Conservation (phyloP, 1,140 invertebrate genomes). For the Muscidifurax raptorellus region DNA sequence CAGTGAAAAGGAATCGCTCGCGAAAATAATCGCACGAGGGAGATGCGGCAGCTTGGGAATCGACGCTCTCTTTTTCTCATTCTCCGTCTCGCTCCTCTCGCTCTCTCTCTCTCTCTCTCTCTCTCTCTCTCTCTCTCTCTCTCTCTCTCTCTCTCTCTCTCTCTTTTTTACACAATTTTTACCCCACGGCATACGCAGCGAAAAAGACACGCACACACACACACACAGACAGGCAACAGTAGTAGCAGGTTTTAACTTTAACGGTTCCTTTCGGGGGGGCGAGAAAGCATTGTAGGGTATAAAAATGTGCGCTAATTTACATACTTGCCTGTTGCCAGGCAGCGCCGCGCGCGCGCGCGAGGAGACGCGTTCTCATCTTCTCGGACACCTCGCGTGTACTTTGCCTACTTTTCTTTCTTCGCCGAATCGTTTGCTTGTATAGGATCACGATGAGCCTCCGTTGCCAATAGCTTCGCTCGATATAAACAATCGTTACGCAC, state of each 20-base stretch:
- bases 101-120: no score
- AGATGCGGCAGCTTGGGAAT: constrained; percentile 34
- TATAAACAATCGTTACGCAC: background rate
- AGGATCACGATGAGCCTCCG: no score
- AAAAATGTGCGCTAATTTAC: constrained; percentile 73
- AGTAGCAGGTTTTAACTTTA: constrained; percentile 73
- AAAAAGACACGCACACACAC: background rate
- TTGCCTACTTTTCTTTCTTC: background rate
- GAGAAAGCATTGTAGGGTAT: constrained; percentile 63
- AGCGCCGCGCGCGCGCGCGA: constrained; percentile 11
- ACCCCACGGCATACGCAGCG: background rate
- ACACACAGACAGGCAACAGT: constrained; percentile 5
- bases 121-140: constrained; percentile 30
- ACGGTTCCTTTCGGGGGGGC: constrained; percentile 66
- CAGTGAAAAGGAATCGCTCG: constrained; percentile 50
- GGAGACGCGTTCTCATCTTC: background rate
- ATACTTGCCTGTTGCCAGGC: constrained; percentile 68
- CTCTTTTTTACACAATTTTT: constrained; percentile 3
- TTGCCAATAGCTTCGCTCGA: no score
- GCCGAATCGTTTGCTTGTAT: no score
- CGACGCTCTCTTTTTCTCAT: constrained; percentile 30
- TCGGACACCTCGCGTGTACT: background rate
- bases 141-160: background rate
- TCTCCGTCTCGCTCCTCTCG: background rate
- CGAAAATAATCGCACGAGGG: constrained; percentile 47